Conservation (phyloP, 92 coral and sea anemone species). For the Parazoanthus darwini region DNA sequence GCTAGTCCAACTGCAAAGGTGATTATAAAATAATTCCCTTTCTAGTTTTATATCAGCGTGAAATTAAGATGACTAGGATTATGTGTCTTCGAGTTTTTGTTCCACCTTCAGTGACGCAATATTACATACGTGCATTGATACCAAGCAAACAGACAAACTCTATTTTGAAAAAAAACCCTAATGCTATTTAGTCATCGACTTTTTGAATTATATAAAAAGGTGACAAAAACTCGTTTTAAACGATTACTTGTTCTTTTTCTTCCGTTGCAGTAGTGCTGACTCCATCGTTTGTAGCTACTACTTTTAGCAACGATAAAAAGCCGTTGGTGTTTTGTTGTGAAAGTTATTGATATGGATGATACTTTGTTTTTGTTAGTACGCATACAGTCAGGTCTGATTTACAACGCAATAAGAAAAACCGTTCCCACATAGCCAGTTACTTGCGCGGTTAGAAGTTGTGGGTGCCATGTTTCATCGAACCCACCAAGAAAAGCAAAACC, state of each 20-base stretch:
- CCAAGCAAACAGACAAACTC: background rate
- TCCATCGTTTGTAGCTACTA: no score
- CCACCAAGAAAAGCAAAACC: background rate
- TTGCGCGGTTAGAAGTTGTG: no score
- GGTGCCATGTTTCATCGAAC: background rate
- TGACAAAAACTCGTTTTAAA: background rate
- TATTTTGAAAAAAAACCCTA: no score
- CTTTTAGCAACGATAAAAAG: background rate
- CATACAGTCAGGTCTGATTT: background rate
- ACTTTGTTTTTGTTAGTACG: background rate
- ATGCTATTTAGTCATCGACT: background rate
- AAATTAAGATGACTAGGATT: background rate
- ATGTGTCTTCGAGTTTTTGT: background rate
- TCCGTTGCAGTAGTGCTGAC: background rate
- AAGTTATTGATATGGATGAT: no score
- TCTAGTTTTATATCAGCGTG: constrained; percentile 3
- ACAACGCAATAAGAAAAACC: background rate
- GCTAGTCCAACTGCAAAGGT: background rate
- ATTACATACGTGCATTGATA: background rate
- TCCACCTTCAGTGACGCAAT: background rate
- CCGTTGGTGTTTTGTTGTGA: no score
- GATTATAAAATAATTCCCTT: constrained; percentile 12
- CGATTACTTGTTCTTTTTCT: background rate
- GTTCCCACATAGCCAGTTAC: background rate
- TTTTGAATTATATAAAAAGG: no score